Conservation (phyloP, 1,140 invertebrate genomes). For the Tetraneura akinire region DNA sequence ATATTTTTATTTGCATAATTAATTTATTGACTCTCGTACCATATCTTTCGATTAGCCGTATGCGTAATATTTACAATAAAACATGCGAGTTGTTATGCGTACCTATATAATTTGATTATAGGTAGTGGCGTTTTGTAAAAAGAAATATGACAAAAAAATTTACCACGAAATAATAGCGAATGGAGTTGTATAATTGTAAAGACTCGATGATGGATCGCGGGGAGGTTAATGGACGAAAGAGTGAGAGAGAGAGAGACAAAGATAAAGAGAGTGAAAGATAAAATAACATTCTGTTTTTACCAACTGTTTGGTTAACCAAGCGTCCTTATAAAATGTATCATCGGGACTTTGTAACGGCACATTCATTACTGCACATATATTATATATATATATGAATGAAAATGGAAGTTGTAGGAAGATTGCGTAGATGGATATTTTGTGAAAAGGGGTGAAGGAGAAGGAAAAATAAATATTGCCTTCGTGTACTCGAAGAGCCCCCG, state of each 20-base stretch:
- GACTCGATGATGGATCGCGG: no score
- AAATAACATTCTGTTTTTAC: constrained; percentile 32
- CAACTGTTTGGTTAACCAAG: constrained; percentile 40
- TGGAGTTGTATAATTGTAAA: not conserved
- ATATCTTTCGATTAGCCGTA: no score
- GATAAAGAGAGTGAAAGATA: not conserved
- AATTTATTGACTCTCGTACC: no score
- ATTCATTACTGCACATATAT: not conserved
- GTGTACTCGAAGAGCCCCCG: constrained; percentile 26
- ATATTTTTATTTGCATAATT: no score
- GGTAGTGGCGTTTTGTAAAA: not conserved
- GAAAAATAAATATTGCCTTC: constrained; percentile 41
- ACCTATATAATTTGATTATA: constrained; percentile 21
- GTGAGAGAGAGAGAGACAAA: not conserved
- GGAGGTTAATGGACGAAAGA: not conserved
- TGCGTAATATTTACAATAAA: no score
- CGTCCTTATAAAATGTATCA: constrained; percentile 25
- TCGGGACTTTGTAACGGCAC: not conserved
- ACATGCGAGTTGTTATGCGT: no score
- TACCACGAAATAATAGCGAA: not conserved
- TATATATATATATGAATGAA: not conserved
- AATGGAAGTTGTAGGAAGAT: not conserved
- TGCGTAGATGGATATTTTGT: not conserved
- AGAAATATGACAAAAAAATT: not conserved
- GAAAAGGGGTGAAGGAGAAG: not conserved